Evolutionary conservation across 1,140 invertebrate genomes (phyloP), one percentile per base, ranked within the genome.

Genomic region (Schlechtendalia chinensis): DNA sequence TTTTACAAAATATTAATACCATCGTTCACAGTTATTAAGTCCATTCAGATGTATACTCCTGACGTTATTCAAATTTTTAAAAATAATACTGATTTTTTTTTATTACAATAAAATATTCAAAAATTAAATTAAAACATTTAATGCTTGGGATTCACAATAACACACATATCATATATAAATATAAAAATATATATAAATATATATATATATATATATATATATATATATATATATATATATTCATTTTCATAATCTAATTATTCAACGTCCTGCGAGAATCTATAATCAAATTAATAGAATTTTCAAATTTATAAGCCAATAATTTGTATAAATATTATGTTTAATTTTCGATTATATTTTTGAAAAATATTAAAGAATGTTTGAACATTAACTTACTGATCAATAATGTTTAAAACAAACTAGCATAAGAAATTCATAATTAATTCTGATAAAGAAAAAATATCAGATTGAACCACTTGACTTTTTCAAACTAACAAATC

Each of bases 21-120:
- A 53, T 53, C 47, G 0, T 71, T 53, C 47, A 53, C 24, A 54
- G 47, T 72, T 54, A 54, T 54, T 8, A 17, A 53, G 47, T 72
- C 11, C 1, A 53, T 32, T 17, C 17, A 29, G 27, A 53, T 53
- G 47, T 27, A 72, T 29, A 29, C 47, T n/a, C 8, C 22, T 27
- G 39, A 47, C 39, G n/a, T 53, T 53, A n/a, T 54, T n/a, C 19
- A 71, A 27, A 24, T 71, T 39, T 3, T 54, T 54, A 53, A 53
- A 54, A 29, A 72, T 72, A 72, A 72, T 72, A 72, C 69, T 72
- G 69, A 54, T 72, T 17, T 72, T 54, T 72, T 54, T 50, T 72
- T 29, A 72, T 72, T 72, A 72, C 24, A 72, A 29, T 10, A 53
- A 72, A 72, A 54, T 54, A 72, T 29, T 17, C 24, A 54, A n/a